Percentiles rank a stretch among this genome's conserved stretches.
phyloP scores from a whole-genome alignment of 2,797 vertebrate genomes.

The Neomorphus geoffroyi region DNA sequence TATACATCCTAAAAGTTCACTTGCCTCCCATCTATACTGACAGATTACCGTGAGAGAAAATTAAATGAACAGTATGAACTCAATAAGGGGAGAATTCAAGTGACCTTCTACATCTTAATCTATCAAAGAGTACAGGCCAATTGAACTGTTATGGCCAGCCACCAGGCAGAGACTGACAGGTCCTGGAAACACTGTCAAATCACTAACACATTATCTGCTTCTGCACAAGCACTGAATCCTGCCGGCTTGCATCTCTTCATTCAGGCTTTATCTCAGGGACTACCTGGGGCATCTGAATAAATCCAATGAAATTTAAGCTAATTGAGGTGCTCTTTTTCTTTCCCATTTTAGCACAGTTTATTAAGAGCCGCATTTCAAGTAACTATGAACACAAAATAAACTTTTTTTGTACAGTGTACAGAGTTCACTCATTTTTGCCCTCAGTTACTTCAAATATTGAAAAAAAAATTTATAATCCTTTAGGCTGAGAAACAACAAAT shows the following conservation, averaged over 20 bases:
- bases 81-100: not conserved
- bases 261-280: not conserved
- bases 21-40: not conserved
- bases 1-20: not conserved
- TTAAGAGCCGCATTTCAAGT: not conserved
- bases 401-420: too few species aligned
- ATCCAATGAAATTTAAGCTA: not conserved
- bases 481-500: constrained; percentile 14
- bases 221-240: not conserved
- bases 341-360: not conserved
- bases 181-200: not conserved
- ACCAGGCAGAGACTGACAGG: not conserved
- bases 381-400: not conserved
- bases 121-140: constrained; percentile 2
- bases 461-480: not conserved
- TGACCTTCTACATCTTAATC: not conserved
- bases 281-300: not conserved
- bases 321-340: not conserved
- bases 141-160: not conserved
- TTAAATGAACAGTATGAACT: not conserved
- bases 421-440: not conserved
- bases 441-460: not conserved
- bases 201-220: not conserved
- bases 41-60: not conserved
- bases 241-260: not conserved